Evolutionary conservation across 2,888 invertebrate species (phyloP), one percentile per base, ranked within the genome.

Genomic region (Hypena proboscidalis): DNA sequence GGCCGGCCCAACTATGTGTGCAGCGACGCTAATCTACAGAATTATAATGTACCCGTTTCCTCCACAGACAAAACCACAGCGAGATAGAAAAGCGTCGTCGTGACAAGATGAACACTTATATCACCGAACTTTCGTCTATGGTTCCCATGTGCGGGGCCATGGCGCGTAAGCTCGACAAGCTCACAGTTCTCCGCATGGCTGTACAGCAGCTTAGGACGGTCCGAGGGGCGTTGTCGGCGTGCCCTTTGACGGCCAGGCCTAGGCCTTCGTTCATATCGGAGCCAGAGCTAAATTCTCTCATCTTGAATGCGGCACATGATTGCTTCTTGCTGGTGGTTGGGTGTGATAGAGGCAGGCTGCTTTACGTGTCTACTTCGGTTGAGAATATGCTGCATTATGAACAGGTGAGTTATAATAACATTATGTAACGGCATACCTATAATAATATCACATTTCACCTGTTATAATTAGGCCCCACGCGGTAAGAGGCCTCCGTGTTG

Each of bases 71-170:
- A 85, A 98, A 98, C 85, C 98, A 98, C 88, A 98, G 98, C 82
- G 98, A 98, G 88, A 98, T 98, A 49, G 98, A 98, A 86, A 98
- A 98, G 80, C 92, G 98, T 0, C 92, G 98, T 0, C 93, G 98
- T 17, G 98, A 98, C 82, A 98, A 98, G 87, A 98, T 98, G 98
- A 98, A 98, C 89, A 96, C 96, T 0, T 98, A 97, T 84, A 98
- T 98, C 65, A 94, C 95, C 2, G 97, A 98, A 80, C 83, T 98
- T 42, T 96, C 97, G 35, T 92, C 95, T 1, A 95, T 98, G 94
- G 94, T 98, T 10, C 98, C 98, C 0, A 97, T 97, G 97, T 98
- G 98, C 77, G 95, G 95, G 66, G 97, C 97, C 2, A 96, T 97
- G 96, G 95, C 97, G 19, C 92, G 97, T 39, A 98, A 98, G 86